phyloP scores from a whole-genome alignment of 2,113 vertebrate species.

The Platichthys stellatus region DNA sequence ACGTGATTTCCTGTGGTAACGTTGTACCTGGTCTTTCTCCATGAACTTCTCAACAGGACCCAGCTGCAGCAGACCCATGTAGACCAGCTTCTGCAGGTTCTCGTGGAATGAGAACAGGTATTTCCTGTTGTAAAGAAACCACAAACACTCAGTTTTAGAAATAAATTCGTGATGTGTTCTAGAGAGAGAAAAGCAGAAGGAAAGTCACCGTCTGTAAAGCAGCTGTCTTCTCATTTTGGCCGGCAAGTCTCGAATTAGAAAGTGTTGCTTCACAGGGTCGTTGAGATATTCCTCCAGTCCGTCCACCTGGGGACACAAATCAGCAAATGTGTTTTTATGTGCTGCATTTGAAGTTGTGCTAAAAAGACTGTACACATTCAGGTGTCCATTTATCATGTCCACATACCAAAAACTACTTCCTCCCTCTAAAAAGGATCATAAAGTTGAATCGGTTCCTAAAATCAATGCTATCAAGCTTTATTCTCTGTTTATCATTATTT shows the following conservation, averaged over 20 bases:
- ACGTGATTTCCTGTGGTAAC: neutral
- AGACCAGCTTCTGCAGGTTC: constrained; percentile 89
- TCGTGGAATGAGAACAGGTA: constrained; percentile 93
- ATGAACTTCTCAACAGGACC: constrained; percentile 92
- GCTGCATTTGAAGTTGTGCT: neutral
- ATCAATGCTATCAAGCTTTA: too few relatives aligned
- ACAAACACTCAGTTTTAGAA: neutral
- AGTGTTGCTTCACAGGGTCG: constrained; percentile 90
- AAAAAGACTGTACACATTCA: too few relatives aligned
- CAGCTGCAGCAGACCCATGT: constrained; percentile 95
- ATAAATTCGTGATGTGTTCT: neutral
- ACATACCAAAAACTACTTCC: too few relatives aligned
- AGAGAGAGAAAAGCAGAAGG: neutral
- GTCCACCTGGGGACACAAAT: constrained; percentile 84
- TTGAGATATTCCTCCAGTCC: constrained; percentile 89
- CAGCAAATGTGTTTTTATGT: neutral
- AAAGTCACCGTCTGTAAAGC: constrained; percentile 89
- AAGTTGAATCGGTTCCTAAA: too few relatives aligned
- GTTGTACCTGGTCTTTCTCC: constrained; percentile 93
- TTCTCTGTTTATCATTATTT: too few relatives aligned
- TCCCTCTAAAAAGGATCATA: too few relatives aligned
- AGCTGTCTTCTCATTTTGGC: constrained; percentile 87
- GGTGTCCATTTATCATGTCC: too few relatives aligned
- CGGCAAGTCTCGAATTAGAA: constrained; percentile 87
- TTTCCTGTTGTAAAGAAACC: constrained; percentile 78